A percentile compares a stretch with the other conserved stretches of the same genome.
These are phyloP conservation scores for Echinops telfairi DNA, from an alignment of 2,113 vertebrate genomes.

Conservation along the genomic window DNA sequence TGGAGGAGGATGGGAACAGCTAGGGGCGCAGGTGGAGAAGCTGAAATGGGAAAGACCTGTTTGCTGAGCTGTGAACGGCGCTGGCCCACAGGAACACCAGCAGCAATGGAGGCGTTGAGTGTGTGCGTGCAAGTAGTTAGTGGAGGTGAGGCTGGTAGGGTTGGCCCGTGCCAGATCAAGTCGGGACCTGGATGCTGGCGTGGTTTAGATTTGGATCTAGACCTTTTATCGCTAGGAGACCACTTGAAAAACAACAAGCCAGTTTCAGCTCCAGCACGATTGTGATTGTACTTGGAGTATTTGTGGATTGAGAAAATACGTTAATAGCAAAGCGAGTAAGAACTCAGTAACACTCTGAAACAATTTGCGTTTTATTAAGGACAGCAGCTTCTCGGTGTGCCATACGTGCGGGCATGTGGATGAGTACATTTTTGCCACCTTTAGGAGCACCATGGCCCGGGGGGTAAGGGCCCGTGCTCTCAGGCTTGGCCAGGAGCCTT, in stretches of 20 bases:
- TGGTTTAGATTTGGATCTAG: background rate
- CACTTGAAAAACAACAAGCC: background rate
- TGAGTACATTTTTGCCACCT: background rate
- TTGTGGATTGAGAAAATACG: slow-evolving; percentile 31
- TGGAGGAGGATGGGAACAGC: background rate
- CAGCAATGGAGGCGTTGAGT: background rate
- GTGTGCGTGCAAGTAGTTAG: no score
- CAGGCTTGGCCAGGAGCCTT: background rate
- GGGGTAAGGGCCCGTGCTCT: background rate
- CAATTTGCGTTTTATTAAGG: background rate
- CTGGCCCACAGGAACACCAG: background rate
- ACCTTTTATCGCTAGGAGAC: background rate
- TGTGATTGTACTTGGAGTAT: slow-evolving; percentile 2
- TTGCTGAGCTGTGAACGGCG: background rate
- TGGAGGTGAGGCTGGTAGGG: background rate
- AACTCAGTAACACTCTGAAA: slow-evolving; percentile 14
- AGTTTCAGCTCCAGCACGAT: background rate
- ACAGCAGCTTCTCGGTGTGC: background rate
- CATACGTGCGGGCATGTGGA: background rate
- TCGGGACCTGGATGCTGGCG: background rate
- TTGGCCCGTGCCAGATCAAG: background rate
- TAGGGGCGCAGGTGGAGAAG: background rate
- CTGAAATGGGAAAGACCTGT: background rate
- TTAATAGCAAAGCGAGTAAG: background rate
- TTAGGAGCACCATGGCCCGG: background rate